These are phyloP conservation scores for Trypoxylus dichotomus DNA, from an alignment of 1,140 invertebrate species.

Conservation along the genomic window DNA sequence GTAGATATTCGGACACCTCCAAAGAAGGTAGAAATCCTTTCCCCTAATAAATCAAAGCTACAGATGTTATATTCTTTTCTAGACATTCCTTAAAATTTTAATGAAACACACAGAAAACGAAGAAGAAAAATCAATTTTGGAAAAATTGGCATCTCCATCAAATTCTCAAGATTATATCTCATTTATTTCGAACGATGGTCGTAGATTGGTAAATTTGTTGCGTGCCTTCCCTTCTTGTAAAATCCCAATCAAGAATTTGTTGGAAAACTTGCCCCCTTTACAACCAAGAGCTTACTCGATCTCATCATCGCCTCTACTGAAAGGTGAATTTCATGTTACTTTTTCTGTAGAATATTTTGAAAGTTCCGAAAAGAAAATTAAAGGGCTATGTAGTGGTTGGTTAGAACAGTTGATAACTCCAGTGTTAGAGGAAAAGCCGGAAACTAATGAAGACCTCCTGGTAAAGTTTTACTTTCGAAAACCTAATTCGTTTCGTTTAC, in stretches of 20 bases:
- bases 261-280: slow-evolving; percentile 74
- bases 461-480: slow-evolving; percentile 64
- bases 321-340: slow-evolving; percentile 62
- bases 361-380: slow-evolving; percentile 51
- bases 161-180: slow-evolving; percentile 64
- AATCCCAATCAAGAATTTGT: slow-evolving; percentile 65
- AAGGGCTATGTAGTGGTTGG: slow-evolving; percentile 72
- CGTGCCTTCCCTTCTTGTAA: slow-evolving; percentile 63
- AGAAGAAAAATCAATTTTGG: slow-evolving; percentile 63
- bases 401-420: slow-evolving; percentile 54
- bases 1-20: slow-evolving; percentile 54
- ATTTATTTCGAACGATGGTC: slow-evolving; percentile 62
- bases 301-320: slow-evolving; percentile 63
- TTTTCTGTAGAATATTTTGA: slow-evolving; percentile 67
- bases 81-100: slow-evolving; percentile 66
- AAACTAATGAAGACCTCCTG: slow-evolving; percentile 46
- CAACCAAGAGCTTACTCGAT: slow-evolving; percentile 81
- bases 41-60: no score
- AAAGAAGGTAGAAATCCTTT: slow-evolving; percentile 58
- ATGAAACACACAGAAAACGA: slow-evolving; percentile 61
- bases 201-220: slow-evolving; percentile 66
- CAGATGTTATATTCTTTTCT: slow-evolving; percentile 43
- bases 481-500: slow-evolving; percentile 62
- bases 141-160: slow-evolving; percentile 67
- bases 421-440: not conserved